A percentile compares a stretch with the other conserved stretches of the same genome.
These are phyloP conservation scores for Cygnus buccinator DNA, from an alignment of 2,113 vertebrate species.

Conservation along the genomic window DNA sequence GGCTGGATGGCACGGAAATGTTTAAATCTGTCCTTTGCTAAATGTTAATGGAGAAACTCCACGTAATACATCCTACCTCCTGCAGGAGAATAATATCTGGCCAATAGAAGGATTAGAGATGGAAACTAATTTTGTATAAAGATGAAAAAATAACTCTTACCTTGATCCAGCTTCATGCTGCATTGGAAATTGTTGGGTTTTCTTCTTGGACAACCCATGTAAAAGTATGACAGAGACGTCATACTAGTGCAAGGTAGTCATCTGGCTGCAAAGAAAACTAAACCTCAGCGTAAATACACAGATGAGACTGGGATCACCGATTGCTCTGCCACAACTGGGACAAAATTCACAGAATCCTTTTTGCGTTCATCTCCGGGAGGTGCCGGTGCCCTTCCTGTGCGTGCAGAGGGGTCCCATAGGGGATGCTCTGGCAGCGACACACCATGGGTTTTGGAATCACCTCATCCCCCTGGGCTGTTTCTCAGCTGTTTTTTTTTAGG, in stretches of 20 bases:
- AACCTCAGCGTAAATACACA: neutral
- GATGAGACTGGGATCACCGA: neutral
- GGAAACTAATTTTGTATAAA: neutral
- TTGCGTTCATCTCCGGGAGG: no score
- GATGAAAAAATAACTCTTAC: neutral
- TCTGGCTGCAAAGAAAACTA: neutral
- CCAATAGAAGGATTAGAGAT: neutral
- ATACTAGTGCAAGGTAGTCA: neutral
- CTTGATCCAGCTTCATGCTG: neutral
- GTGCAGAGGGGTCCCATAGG: no score
- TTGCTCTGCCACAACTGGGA: no score
- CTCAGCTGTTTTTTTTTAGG: neutral
- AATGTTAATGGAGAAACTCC: conserved; percentile 2
- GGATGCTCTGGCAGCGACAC: neutral
- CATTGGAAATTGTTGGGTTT: neutral
- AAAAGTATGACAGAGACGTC: neutral
- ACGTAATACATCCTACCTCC: neutral
- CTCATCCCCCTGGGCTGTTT: accelerated
- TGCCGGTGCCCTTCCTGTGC: no score
- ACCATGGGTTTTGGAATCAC: neutral
- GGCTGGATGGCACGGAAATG: neutral
- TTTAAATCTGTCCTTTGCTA: conserved; percentile 17
- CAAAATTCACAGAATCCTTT: no score
- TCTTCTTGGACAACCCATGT: neutral
- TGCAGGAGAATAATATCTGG: neutral